A percentile compares a stretch with the other conserved stretches of the same genome.
Evolutionary conservation across 2,113 vertebrate species (phyloP).

Genomic region (Aspidoscelis tigris): DNA sequence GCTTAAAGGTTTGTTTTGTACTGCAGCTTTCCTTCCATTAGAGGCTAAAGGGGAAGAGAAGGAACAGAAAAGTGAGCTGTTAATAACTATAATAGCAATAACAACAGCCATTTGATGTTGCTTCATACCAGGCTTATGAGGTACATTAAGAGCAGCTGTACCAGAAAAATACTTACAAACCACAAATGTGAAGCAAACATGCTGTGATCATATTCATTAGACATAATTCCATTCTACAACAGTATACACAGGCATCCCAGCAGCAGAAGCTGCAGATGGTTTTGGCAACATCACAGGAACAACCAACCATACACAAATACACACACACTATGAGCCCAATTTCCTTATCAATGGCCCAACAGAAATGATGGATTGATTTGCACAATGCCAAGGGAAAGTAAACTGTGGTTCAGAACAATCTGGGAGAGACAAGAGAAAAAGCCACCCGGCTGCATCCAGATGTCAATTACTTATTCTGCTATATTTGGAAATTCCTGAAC

Average conservation of each 20-base stretch:
- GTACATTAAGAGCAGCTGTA: conserved; percentile 41
- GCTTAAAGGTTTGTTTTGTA: conserved; percentile 3
- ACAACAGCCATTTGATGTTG: conserved; percentile 24
- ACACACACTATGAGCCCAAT: not conserved
- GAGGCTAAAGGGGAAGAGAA: not conserved
- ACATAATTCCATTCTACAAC: conserved; percentile 27
- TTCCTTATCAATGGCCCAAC: not conserved
- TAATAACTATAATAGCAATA: conserved; percentile 39
- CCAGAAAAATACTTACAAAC: not conserved
- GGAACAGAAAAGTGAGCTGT: conserved; percentile 33
- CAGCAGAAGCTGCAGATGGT: conserved; percentile 5
- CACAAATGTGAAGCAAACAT: conserved; percentile 9
- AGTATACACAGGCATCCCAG: not conserved
- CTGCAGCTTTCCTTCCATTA: not conserved
- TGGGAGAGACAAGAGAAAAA: not conserved
- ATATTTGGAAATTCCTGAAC: no score
- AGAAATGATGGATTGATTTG: not conserved
- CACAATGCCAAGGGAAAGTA: not conserved
- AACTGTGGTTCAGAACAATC: not conserved
- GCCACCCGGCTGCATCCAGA: no score
- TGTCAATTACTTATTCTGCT: no score
- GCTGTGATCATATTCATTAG: conserved; percentile 28
- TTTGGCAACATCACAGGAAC: not conserved
- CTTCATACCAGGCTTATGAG: conserved; percentile 36
- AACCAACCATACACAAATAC: not conserved